Percentiles rank a stretch among this genome's conserved stretches.
phyloP scores from a whole-genome alignment of 2,113 vertebrate genomes.

The Perca flavescens region DNA sequence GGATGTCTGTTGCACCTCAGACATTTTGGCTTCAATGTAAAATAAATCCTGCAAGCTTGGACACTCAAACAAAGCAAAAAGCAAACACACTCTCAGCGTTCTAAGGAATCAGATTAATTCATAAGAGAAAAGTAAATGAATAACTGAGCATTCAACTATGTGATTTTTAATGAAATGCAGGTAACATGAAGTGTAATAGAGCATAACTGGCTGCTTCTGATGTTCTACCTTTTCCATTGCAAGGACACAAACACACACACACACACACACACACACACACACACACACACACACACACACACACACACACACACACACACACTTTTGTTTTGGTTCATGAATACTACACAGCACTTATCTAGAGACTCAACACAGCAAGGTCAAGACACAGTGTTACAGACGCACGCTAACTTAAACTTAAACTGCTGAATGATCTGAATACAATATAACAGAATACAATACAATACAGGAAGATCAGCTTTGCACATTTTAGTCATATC shows the following conservation, averaged over 20 bases:
- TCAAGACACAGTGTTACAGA: constrained; percentile 32
- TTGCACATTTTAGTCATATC: neutral
- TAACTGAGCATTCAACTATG: neutral
- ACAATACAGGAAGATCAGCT: neutral
- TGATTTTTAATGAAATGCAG: neutral
- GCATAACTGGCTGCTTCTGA: constrained; percentile 6
- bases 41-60: neutral
- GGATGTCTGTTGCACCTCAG: neutral
- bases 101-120: neutral
- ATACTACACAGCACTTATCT: constrained; percentile 62
- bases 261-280: neutral
- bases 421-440: neutral
- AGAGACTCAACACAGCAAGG: constrained; percentile 64
- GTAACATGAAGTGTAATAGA: neutral
- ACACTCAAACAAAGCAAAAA: neutral
- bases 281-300: constrained; percentile 6
- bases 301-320: too few species aligned
- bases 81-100: neutral
- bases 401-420: neutral
- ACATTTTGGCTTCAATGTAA: neutral
- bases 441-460: neutral
- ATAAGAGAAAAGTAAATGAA: neutral
- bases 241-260: constrained; percentile 17
- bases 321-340: constrained; percentile 63
- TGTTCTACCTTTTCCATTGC: constrained; percentile 26